A percentile compares a stretch with the other conserved stretches of the same genome.
phyloP scores from a whole-genome alignment of 2,113 vertebrate species.

The Sorex araneus region DNA sequence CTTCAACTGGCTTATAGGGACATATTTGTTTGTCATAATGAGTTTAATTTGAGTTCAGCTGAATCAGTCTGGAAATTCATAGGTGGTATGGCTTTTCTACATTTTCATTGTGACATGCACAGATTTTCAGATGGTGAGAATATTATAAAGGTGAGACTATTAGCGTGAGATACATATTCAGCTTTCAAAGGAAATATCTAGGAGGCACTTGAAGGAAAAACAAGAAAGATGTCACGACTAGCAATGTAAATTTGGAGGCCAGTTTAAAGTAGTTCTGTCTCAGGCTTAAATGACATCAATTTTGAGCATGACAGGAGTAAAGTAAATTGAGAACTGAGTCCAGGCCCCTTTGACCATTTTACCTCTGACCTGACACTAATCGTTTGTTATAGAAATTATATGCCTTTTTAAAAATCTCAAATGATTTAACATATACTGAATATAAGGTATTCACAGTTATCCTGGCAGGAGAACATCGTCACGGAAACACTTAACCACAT shows the following conservation, averaged over 20 bases:
- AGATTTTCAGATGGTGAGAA: not conserved
- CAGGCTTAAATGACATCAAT: not conserved
- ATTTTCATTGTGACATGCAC: not conserved
- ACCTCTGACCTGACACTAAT: not conserved
- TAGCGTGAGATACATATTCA: not conserved
- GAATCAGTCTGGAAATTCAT: not conserved
- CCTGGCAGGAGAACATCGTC: constrained; percentile 3
- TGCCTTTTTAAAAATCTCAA: constrained; percentile 1
- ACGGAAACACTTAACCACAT: not conserved
- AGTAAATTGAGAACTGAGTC: not conserved
- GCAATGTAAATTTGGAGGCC: not conserved
- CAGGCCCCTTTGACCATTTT: not conserved
- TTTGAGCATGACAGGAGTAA: not conserved
- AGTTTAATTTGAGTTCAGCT: not conserved
- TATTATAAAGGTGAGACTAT: not conserved
- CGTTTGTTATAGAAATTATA: constrained; percentile 1
- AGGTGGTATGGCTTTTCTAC: not conserved
- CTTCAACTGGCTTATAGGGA: too few relatives aligned
- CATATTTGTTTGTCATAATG: not conserved
- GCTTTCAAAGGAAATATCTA: not conserved
- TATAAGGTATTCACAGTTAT: not conserved
- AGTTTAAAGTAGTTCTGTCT: not conserved
- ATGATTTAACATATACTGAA: not conserved
- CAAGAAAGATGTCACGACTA: not conserved
- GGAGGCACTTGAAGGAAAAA: not conserved